Conservation (phyloP, 2,888 invertebrate genomes). For the Nezara viridula region DNA sequence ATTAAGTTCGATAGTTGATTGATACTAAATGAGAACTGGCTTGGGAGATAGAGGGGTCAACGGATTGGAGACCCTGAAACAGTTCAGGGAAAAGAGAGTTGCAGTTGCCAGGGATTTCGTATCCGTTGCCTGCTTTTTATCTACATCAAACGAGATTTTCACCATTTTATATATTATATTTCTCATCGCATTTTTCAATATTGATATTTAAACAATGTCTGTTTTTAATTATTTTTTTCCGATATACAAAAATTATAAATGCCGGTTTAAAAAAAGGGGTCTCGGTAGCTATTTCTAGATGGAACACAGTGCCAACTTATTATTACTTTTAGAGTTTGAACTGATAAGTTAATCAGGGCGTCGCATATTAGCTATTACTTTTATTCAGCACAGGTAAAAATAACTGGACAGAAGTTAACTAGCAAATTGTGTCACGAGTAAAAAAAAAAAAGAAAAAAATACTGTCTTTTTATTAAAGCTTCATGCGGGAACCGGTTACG, state of each 20-base stretch:
- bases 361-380: not conserved
- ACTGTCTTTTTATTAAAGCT: not conserved
- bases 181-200: not conserved
- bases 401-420: not conserved
- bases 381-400: not conserved
- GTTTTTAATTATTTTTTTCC: not conserved
- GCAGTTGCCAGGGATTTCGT: constrained; percentile 43
- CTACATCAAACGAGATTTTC: not conserved
- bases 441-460: not conserved
- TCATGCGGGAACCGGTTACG: not conserved
- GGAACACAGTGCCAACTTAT: not conserved
- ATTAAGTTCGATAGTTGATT: not conserved
- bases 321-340: constrained; percentile 35
- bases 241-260: not conserved
- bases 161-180: not conserved
- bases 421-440: not conserved
- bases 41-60: constrained; percentile 4
- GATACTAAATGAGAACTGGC: not conserved
- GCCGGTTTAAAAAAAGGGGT: not conserved
- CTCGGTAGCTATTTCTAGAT: not conserved
- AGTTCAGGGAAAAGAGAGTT: constrained; percentile 18
- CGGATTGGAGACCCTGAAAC: constrained; percentile 44
- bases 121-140: not conserved
- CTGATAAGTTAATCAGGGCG: constrained; percentile 25
- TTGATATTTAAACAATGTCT: not conserved